Percentiles rank a stretch among this genome's conserved stretches.
Evolutionary conservation across 2,113 vertebrate genomes (phyloP).

Genomic region (Thalassarche chlororhynchos): DNA sequence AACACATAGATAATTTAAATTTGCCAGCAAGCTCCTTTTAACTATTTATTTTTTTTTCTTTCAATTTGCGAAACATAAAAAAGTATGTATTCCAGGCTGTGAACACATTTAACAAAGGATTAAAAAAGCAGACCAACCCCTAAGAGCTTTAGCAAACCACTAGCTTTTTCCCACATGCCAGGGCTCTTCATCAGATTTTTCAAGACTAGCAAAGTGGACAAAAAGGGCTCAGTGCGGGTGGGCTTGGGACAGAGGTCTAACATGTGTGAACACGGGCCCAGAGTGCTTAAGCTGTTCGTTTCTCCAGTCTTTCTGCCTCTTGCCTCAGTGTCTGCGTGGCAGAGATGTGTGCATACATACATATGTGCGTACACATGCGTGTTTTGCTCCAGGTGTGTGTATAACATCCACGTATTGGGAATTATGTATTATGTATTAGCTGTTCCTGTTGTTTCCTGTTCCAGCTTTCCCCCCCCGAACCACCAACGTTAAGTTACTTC

Average conservation of each 20-base stretch:
- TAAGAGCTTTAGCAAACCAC: neutral
- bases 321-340: fast-evolving
- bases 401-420: neutral
- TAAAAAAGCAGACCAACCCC: neutral
- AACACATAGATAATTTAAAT: neutral
- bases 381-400: neutral
- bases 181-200: neutral
- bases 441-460: neutral
- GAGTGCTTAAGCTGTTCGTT: neutral
- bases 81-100: neutral
- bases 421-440: neutral
- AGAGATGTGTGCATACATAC: fast-evolving
- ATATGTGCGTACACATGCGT: fast-evolving
- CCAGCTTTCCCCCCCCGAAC: neutral
- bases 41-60: neutral
- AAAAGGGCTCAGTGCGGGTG: neutral
- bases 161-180: neutral
- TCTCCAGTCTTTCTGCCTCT: neutral
- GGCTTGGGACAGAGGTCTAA: neutral
- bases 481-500: neutral
- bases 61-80: neutral
- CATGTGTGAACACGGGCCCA: neutral
- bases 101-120: neutral
- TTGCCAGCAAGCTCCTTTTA: neutral
- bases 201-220: neutral